These are phyloP conservation scores for Alcis repandata DNA, from an alignment of 2,888 invertebrate genomes.

Conservation along the genomic window DNA sequence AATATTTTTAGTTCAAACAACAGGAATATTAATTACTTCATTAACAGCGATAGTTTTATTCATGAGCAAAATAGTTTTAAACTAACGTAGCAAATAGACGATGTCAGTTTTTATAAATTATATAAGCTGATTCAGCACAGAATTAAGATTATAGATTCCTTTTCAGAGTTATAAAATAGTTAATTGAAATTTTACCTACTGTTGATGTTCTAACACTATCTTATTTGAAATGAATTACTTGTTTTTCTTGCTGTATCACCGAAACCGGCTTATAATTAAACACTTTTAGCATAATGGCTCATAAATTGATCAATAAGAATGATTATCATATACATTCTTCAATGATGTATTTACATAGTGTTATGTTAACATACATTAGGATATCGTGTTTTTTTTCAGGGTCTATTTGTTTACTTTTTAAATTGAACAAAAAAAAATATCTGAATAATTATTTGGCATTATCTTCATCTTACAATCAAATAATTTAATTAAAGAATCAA, in stretches of 20 bases:
- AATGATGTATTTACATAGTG: conserved; percentile 10
- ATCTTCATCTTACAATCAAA: conserved; percentile 42
- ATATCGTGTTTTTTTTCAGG: too few species aligned
- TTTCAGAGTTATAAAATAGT: neutral
- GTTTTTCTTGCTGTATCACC: neutral
- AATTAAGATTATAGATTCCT: conserved; percentile 13
- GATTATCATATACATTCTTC: neutral
- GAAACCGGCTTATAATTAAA: conserved; percentile 11
- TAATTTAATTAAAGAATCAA: too few species aligned
- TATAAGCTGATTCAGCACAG: conserved; percentile 9
- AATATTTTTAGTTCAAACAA: conserved; percentile 20
- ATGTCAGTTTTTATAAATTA: neutral
- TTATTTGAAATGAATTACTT: neutral
- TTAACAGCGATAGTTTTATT: conserved; percentile 31
- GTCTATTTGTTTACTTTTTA: too few species aligned
- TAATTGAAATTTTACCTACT: neutral
- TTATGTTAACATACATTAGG: conserved; percentile 38
- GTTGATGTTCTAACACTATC: neutral
- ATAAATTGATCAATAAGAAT: conserved; percentile 48
- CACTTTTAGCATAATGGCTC: conserved; percentile 42
- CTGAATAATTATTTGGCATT: too few species aligned
- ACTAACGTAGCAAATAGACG: neutral
- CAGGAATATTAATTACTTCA: conserved; percentile 37
- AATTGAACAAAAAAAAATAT: too few species aligned
- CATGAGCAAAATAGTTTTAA: conserved; percentile 23